Base-by-base conservation (phyloP, 1,140 invertebrate species). In the Sycophaga agraensis region DNA sequence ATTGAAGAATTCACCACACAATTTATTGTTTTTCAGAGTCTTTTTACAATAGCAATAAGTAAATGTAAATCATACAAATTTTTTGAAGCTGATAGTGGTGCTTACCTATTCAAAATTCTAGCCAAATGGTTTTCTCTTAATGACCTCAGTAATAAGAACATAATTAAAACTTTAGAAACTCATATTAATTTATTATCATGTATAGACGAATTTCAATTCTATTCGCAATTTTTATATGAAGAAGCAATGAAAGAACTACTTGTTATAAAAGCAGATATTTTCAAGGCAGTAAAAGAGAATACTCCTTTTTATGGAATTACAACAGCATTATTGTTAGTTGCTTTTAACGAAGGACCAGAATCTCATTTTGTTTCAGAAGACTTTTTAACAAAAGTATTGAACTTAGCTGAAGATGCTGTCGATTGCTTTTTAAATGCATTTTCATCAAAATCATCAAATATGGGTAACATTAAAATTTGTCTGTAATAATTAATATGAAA, bases 61-160 rank as follows among this genome's bases (percentile, higher is more conserved):
- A 65, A 81, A 43, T 83, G 82, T 59, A 77, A 82, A 60, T 84
- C 82, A 39, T 77, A 78, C 5, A 82, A 83, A 64, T 82, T 84
- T 59, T 83, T 82, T 66, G 77, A 85, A 67, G 78, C 75, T 45
- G 82, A 83, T 63, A 83, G 82, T 68, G 85, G 84, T 24, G 78
- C 81, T 26, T 61, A 73, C 8, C 34, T 86, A n/a, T 59, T 81
- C 8, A 73, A 76, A 66, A 69, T 83, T 48, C 50, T 82, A 16
- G 58, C 64, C 39, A 64, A 49, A 1, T 77, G 70, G 71, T 40
- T 50, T 14, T 56, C 63, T 34, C 66, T 74, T 14, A 35, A 55
- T 34, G 8, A 40, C 26, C 14, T 16, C n/a, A 43, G 53, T 7
- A 34, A 43, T 34, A 22, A 1, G 9, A 19, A 17, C 34, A 7